Base-by-base conservation (phyloP, 2,888 invertebrate species). In the Aleiodes alternator region DNA sequence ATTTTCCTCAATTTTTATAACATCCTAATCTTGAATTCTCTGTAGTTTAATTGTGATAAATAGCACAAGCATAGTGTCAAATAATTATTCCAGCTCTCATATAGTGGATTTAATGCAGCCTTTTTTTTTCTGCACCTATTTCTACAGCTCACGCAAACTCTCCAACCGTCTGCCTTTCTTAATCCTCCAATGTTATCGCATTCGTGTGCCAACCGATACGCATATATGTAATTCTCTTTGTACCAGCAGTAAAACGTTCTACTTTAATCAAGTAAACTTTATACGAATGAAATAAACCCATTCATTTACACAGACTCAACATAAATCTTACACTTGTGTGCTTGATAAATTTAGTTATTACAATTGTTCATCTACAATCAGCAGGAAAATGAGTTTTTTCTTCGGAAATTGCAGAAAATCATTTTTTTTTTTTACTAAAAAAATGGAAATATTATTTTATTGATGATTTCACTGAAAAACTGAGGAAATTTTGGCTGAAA, bases 131-230 rank as follows among this genome's bases (percentile, higher is more conserved):
- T 76, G 76, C 70, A 72, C 59, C 72, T 69, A 69, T 72, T 72
- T 61, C 64, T 29, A 68, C 74, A 75, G 72, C 82, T 82, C 84
- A 84, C 84, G 83, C 83, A 76, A 84, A 79, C 82, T 80, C 77
- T 80, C 77, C 73, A 34, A 34, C 72, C 75, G 73, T 72, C 23
- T 7, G 48, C 11, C 11, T 68, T 14, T 78, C 74, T 78, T 78
- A 79, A 79, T 79, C 66, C 38, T 14, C 78, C 75, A 75, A 38
- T 76, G 79, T 77, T 80, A 80, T 80, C 79, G 79, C 78, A 71
- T 68, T 75, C 75, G 66, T 51, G 72, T 64, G 73, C 76, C 64
- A 56, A 71, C 70, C 77, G 74, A 66, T 80, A 77, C 66, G 66
- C 66, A 50, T 29, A 50, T 68, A 23, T 68, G 48, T 29, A 59